Evolutionary conservation across 2,888 invertebrate species (phyloP), one percentile per base, ranked within the genome.

Genomic region (Ormyrus pomaceus): DNA sequence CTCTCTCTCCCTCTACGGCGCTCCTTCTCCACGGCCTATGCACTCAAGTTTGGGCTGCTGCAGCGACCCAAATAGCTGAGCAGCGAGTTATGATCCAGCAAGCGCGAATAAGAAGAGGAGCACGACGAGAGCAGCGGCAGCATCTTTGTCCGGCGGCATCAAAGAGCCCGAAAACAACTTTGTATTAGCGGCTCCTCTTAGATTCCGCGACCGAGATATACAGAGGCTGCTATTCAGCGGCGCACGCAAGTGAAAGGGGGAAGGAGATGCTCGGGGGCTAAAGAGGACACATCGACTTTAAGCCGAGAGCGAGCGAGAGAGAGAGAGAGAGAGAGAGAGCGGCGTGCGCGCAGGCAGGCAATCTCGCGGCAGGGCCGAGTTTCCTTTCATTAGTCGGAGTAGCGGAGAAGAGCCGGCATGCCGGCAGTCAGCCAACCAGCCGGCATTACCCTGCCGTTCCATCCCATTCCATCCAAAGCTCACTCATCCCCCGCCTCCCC

Each of bases 361-460:
- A 87, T 87, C 87, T 87, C 86, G 86, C 66, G 77, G 77, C 34
- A 74, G 83, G 86, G 86, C 87, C 86, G 87, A 89, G 88, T 89
- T 89, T 89, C 89, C 88, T 89, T 90, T 90, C 90, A 90, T 90
- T 90, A 90, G 89, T 88, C 87, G 89, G 86, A 90, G 89, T 90
- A 88, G 88, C 34, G 55, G 76, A 62, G 79, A 56, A 64, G 64
- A 85, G 86, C 85, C 85, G 81, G 79, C 82, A 83, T 81, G 84
- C 83, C 82, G 84, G 80, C 85, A 85, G 84, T 86, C 85, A 85
- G 84, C 86, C 87, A 87, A 86, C 86, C 82, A 85, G 81, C 82
- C 83, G 82, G 77, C 85, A 85, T 87, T 85, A 86, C 84, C 84
- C 84, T 80, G 83, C 81, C 77, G 80, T 83, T 61, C 69, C 83